Base-by-base conservation (phyloP, 2,888 invertebrate species). In the Rapana venosa region DNA sequence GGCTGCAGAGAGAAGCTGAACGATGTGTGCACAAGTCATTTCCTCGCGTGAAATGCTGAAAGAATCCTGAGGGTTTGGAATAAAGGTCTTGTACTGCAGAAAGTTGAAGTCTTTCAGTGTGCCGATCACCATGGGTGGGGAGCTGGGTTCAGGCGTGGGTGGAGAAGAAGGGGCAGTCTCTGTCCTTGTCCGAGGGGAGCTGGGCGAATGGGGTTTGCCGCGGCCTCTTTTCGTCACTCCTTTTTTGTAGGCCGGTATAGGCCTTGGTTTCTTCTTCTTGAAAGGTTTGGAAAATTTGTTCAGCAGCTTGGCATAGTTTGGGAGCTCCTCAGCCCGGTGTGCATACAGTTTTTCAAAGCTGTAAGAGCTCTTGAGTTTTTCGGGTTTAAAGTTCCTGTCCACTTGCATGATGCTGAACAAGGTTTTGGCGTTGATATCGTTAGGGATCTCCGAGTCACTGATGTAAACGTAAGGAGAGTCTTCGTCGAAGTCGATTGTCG, bases 261-360 rank as follows among this genome's bases (percentile, higher is more conserved):
- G 13, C 30, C 5, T 30, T 11, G 85, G 30, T 85, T 56, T 85
- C 36, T 85, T 85, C 85, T 85, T 56, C n/a, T n/a, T 56, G 47
- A 61, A 61, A 13, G 88, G 83, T 56, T 88, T 83, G 15, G 56
- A 79, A 79, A 88, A 88, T 20, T n/a, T 30, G 0, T 26, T 79
- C 22, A 79, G 35, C 32, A 81, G 61, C 22, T 79, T 81, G 4
- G 22, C 26, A 32, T 83, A 79, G n/a, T 88, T 66, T 5, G 22
- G 32, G 0, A 88, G 1, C 11, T 30, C 36, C 0, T 88, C 17
- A 8, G 74, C 11, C 13, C 61, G 79, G 61, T 61, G 32, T 26
- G 81, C 88, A 32, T 83, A 88, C 36, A 81, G 17, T 26, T 88
- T 88, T 22, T 88, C 88, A 58, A 88, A 88, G 56, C 88, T 88